Base-by-base conservation (phyloP, 92 coral and sea anemone genomes). In the Epizoanthus scotinus region DNA sequence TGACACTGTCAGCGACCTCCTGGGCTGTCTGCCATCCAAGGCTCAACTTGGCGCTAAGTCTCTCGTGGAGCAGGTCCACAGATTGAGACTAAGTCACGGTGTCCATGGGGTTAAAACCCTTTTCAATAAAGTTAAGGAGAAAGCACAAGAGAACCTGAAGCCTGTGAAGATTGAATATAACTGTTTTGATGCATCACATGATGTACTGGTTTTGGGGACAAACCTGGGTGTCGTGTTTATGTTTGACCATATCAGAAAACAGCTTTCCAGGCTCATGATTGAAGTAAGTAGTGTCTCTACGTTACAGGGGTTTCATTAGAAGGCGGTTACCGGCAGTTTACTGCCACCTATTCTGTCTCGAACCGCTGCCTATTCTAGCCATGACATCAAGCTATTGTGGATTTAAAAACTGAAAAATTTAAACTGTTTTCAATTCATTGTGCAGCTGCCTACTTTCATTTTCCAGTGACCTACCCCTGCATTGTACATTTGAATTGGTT, bases 161-260 rank as follows among this genome's bases (percentile, higher is more conserved):
- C 67, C 85, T 27, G 36, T 89, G 25, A 78, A 84, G 21, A 84
- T 95, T 66, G 87, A 83, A 0, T 95, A 92, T 78, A 92, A 97
- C 14, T 90, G 97, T 56, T 56, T 95, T 72, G 98, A 95, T 84
- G 94, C 86, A 2, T 92, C 98, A 0, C 87, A 89, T 78, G 86
- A 90, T 81, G 97, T 86, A 6, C 79, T 95, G 19, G 95, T 92
- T 22, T 65, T 95, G 13, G 98, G 98, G 8, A 88, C 93, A 55
- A 95, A 85, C 74, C 68, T 95, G 53, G 98, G 98, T 40, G 83
- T 90, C 69, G 80, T 90, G 10, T 93, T 91, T 79, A 73, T 93
- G 49, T 95, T 79, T 81, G 95, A 93, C 70, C 90, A 94, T 19
- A 86, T 84, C 49, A 78, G 88, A 58, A 93, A 73, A 58, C 85